Conservation (phyloP, 2,113 vertebrate genomes). For the Acrocephalus kingi region DNA sequence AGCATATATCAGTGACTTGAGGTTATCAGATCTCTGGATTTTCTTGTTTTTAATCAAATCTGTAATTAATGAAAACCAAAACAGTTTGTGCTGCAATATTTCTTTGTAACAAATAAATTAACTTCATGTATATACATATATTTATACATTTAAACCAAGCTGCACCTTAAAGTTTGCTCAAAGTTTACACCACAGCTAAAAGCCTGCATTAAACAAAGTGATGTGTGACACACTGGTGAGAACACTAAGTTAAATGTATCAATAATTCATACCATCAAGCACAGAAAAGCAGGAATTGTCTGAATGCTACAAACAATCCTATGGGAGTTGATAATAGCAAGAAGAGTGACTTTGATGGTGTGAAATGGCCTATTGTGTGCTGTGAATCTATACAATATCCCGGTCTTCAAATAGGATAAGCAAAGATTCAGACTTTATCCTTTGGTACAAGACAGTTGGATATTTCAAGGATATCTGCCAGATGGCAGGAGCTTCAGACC, state of each 20-base stretch:
- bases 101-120: not conserved
- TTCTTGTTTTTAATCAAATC: constrained; percentile 25
- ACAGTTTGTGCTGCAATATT: constrained; percentile 38
- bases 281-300: constrained; percentile 35
- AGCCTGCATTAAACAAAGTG: constrained; percentile 14
- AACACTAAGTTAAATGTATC: not conserved
- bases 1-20: not conserved
- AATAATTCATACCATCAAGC: constrained; percentile 57
- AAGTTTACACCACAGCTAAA: constrained; percentile 24
- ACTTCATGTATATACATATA: not conserved
- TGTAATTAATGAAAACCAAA: constrained; percentile 43
- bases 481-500: constrained; percentile 44
- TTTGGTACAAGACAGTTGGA: constrained; percentile 10
- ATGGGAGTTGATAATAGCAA: constrained; percentile 29
- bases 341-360: constrained; percentile 56
- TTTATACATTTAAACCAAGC: constrained; percentile 10
- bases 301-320: constrained; percentile 28
- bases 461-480: constrained; percentile 58
- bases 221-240: constrained; percentile 20
- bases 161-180: constrained; percentile 32
- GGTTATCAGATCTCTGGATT: not conserved
- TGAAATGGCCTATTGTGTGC: constrained; percentile 42
- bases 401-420: not conserved
- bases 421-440: constrained; percentile 54
- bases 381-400: constrained; percentile 26